Conservation (phyloP, 1,140 invertebrate genomes). For the Spodoptera litura region DNA sequence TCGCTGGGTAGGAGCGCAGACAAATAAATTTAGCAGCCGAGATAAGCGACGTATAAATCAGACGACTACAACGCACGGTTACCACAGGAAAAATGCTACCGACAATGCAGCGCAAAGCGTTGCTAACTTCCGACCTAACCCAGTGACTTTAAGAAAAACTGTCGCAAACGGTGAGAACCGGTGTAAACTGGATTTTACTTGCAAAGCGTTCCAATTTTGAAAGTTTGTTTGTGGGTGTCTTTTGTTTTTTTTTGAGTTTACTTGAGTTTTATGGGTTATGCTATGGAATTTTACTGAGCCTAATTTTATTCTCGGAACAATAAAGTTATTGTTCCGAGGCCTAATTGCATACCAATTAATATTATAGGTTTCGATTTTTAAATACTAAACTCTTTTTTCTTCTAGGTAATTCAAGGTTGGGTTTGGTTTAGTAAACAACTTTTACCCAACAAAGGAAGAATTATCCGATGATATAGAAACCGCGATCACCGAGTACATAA, state of each 20-base stretch:
- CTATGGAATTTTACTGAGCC: neutral
- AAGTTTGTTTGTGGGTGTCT: neutral
- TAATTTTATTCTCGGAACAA: too few species aligned
- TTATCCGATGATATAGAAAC: too few species aligned
- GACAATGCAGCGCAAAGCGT: constrained; percentile 7
- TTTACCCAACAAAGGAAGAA: too few species aligned
- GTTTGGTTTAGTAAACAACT: too few species aligned
- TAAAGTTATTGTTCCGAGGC: too few species aligned
- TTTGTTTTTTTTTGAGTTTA: neutral
- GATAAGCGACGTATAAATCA: constrained; percentile 83
- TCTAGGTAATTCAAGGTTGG: too few species aligned
- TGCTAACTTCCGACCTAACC: constrained; percentile 28
- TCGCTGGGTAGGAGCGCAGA: constrained; percentile 73
- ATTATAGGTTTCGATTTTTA: too few species aligned
- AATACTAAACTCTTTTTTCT: too few species aligned
- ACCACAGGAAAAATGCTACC: constrained; percentile 46
- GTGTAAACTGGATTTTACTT: neutral
- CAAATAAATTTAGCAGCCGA: constrained; percentile 80
- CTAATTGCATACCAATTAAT: too few species aligned
- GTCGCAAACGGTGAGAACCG: neutral
- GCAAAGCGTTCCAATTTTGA: neutral
- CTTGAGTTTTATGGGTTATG: neutral
- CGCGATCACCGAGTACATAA: too few species aligned
- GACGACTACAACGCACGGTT: constrained; percentile 47
- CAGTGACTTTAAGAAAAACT: constrained; percentile 38